These are phyloP conservation scores for Drosophila aff. DNA, from an alignment of 1,140 invertebrate genomes.

Conservation along the genomic window DNA sequence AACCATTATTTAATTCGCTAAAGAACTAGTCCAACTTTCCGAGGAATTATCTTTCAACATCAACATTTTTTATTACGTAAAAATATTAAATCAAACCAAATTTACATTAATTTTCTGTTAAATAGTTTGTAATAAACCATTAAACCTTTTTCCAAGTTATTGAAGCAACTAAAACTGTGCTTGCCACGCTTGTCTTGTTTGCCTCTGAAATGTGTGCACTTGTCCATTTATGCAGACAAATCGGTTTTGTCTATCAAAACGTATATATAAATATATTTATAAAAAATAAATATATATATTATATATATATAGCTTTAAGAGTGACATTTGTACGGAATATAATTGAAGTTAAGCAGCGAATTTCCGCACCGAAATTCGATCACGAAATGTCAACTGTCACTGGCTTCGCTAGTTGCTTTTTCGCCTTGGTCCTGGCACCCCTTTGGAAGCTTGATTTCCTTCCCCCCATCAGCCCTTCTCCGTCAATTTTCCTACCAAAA, in stretches of 20 bases:
- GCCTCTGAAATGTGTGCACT: neutral
- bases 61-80: too few species aligned
- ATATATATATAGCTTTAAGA: neutral
- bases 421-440: slow-evolving; percentile 1
- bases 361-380: slow-evolving; percentile 37
- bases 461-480: neutral
- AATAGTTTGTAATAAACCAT: neutral
- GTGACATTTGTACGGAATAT: slow-evolving; percentile 10
- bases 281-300: neutral
- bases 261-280: neutral
- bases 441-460: neutral
- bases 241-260: neutral
- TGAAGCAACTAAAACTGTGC: neutral
- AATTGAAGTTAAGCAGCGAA: slow-evolving; percentile 34
- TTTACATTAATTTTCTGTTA: neutral
- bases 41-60: too few species aligned
- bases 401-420: slow-evolving; percentile 1
- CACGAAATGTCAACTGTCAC: slow-evolving; percentile 44
- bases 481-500: too few species aligned
- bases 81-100: too few species aligned
- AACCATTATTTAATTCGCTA: too few species aligned
- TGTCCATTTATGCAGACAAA: slow-evolving; percentile 5
- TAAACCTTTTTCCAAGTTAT: neutral
- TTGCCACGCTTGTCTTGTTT: slow-evolving; percentile 3
- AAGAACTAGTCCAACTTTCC: too few species aligned